phyloP scores from a whole-genome alignment of 2,797 vertebrate species.

The Liparis tanakae region DNA sequence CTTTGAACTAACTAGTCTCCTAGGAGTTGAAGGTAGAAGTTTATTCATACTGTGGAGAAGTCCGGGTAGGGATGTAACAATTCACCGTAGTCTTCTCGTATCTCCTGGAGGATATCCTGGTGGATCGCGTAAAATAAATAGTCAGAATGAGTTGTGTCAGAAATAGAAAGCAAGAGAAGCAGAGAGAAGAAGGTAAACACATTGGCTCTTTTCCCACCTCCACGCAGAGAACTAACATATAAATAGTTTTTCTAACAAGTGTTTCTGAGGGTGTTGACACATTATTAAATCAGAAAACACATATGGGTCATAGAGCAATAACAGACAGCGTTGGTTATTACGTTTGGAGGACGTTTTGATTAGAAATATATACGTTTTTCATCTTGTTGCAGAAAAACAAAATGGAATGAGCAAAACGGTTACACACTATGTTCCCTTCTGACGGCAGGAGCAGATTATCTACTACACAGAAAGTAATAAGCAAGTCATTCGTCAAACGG shows the following conservation, averaged over 20 bases:
- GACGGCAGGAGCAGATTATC: neutral
- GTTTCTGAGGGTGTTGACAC: neutral
- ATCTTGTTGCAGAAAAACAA: neutral
- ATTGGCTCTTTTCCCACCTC: neutral
- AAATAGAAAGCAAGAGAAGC: neutral
- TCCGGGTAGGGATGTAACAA: neutral
- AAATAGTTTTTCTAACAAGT: neutral
- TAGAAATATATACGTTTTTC: neutral
- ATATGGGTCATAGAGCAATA: neutral
- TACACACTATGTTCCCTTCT: neutral
- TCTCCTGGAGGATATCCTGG: neutral
- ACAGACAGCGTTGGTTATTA: neutral
- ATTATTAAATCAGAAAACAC: neutral
- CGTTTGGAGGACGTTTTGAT: neutral
- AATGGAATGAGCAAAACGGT: neutral
- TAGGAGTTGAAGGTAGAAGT: neutral
- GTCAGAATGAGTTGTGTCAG: no score
- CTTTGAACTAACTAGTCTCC: neutral
- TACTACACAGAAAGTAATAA: neutral
- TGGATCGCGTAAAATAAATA: neutral
- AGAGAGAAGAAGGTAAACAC: neutral
- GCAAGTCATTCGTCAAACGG: conserved; percentile 17
- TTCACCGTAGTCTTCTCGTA: neutral
- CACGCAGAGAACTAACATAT: no score
- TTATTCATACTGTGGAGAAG: neutral